Evolutionary conservation across 2,888 invertebrate genomes (phyloP).

Genomic region (Acanthoscelides obtectus): DNA sequence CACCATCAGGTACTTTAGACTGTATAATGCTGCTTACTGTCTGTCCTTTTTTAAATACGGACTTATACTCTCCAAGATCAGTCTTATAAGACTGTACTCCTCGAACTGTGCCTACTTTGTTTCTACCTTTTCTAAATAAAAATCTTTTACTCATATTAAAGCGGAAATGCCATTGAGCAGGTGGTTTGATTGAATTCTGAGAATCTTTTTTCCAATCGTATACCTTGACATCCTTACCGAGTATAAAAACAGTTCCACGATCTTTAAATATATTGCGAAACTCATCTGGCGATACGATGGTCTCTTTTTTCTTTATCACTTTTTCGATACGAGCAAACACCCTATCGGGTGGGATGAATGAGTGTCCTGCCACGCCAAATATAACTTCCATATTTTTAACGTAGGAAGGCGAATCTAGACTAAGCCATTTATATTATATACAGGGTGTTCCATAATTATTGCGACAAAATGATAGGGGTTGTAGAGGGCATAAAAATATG

Average conservation of each 20-base stretch:
- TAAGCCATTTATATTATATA: no score
- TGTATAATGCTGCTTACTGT: background rate
- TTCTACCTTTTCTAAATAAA: slow-evolving; percentile 3
- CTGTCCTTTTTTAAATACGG: background rate
- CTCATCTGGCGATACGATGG: slow-evolving; percentile 13
- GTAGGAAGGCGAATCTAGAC: no score
- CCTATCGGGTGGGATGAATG: slow-evolving; percentile 13
- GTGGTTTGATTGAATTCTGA: slow-evolving; percentile 4
- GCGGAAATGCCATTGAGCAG: slow-evolving; percentile 9
- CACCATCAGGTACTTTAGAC: no score
- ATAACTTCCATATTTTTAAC: background rate
- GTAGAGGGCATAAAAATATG: no score
- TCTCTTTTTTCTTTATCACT: slow-evolving; percentile 13
- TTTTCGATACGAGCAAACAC: slow-evolving; percentile 20
- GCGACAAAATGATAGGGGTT: no score
- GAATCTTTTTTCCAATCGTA: slow-evolving; percentile 15
- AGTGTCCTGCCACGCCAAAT: slow-evolving; percentile 6
- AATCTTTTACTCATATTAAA: slow-evolving; percentile 6
- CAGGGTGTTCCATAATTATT: no score
- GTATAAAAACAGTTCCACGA: slow-evolving; percentile 12
- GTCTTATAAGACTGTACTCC: background rate
- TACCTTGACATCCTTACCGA: slow-evolving; percentile 11
- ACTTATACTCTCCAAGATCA: background rate
- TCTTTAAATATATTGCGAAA: slow-evolving; percentile 14
- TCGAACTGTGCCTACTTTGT: background rate